Evolutionary conservation across 1,140 invertebrate species (phyloP), one percentile per base, ranked within the genome.

Genomic region (Philopotamus ludificatus): DNA sequence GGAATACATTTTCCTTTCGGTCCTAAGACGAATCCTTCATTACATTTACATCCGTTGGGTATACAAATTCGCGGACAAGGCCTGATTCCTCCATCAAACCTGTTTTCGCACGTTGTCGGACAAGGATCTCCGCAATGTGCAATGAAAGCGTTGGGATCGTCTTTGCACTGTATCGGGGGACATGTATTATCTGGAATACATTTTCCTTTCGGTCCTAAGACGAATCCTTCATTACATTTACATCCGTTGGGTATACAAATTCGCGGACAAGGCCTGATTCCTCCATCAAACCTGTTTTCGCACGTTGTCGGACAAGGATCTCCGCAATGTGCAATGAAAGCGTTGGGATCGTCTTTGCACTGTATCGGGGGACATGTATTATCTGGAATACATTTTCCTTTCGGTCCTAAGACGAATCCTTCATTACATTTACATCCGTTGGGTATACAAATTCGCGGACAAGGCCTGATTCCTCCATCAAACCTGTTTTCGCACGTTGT

Each of bases 381-480:
- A 3, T 18, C 3, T 8, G 25, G 26, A 34, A 63, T 67, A 22
- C 65, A 67, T 42, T 63, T 62, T 42, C 42, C 53, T n/a, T 47
- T 16, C 18, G 22, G 41, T 22, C 42, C 45, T 16, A 34, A 74
- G 0, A 81, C 81, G 61, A 74, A 83, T 0, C 77, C 78, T 1
- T 79, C 63, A 9, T 74, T 72, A 20, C 65, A 67, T 39, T 53
- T 60, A 42, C 65, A 67, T 1, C 65, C 65, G 18, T 67, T 63
- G 15, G 58, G 41, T 3, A 67, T 62, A 23, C 65, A 67, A 45
- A 63, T 63, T 18, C 18, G 15, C 15, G 51, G 59, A 47, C 65
- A 67, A 2, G 44, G 41, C 12, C 20, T 47, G 0, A 18, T 22
- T 10, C 10, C 50, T 10, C 42, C 39, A 41, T 28, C 25, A 12